Conservation (phyloP, 2,113 vertebrate species). For the Dicerorhinus sumatrensis region DNA sequence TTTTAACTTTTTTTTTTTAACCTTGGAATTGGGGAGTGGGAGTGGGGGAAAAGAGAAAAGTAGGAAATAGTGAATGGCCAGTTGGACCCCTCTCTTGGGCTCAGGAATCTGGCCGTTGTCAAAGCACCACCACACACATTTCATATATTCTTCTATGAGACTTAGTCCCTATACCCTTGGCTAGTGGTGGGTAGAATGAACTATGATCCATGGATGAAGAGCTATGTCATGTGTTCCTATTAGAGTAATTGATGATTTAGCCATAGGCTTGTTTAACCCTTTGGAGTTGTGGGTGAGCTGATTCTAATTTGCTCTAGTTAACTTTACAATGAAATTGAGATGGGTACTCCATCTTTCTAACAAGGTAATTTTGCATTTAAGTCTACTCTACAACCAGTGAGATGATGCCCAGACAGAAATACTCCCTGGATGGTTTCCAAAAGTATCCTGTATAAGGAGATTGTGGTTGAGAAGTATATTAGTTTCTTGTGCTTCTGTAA, state of each 20-base stretch:
- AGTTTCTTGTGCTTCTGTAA: not conserved
- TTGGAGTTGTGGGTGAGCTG: not conserved
- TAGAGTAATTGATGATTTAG: not conserved
- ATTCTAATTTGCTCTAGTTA: constrained; percentile 5
- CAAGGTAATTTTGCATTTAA: not conserved
- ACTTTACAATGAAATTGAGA: not conserved
- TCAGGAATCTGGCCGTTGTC: not conserved
- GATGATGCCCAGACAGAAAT: not conserved
- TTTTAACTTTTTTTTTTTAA: not conserved
- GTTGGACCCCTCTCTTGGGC: not conserved
- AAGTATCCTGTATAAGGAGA: not conserved
- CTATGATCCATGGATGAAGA: not conserved
- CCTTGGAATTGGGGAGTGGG: not conserved
- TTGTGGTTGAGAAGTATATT: not conserved
- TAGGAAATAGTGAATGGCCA: not conserved
- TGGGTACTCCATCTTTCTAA: not conserved
- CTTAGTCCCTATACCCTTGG: not conserved
- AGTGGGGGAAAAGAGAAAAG: not conserved
- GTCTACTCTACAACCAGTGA: not conserved
- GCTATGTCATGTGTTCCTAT: not conserved
- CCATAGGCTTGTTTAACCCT: not conserved
- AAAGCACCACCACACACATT: not conserved
- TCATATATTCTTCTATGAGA: not conserved
- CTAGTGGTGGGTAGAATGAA: not conserved
- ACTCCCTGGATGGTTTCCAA: not conserved